A percentile compares a stretch with the other conserved stretches of the same genome.
phyloP scores from a whole-genome alignment of 2,113 vertebrate species.

The Irena cyanogastra region DNA sequence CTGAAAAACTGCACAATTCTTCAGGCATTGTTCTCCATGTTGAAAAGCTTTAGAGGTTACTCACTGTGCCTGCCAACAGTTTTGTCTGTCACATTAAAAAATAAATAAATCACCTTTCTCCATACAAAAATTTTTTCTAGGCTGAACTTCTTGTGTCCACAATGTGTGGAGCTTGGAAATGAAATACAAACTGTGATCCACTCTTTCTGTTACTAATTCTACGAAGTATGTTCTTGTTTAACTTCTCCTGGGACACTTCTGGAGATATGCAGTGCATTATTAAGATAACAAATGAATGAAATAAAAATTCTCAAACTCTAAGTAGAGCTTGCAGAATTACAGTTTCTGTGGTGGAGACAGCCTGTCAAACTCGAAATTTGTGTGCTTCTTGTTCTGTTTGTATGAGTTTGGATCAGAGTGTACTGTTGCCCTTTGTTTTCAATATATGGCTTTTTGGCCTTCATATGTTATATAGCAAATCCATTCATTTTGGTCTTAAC shows the following conservation, averaged over 20 bases:
- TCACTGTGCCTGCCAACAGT: not conserved
- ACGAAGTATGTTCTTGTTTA: not conserved
- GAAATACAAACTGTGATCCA: not conserved
- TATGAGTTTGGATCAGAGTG: not conserved
- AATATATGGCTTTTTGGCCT: not conserved
- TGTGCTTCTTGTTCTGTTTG: not conserved
- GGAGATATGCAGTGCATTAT: not conserved
- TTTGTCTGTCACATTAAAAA: not conserved
- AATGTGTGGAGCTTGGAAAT: not conserved
- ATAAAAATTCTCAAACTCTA: not conserved
- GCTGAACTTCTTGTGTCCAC: not conserved
- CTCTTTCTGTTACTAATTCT: not conserved
- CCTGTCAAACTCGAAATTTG: not conserved
- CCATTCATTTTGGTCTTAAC: not conserved
- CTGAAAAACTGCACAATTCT: not conserved
- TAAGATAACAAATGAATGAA: not conserved
- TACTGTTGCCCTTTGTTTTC: not conserved
- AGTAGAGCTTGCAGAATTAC: not conserved
- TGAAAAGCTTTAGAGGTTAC: not conserved
- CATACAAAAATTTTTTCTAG: not conserved
- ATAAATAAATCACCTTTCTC: not conserved
- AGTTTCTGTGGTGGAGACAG: not conserved
- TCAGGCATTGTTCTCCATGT: not conserved
- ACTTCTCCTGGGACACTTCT: not conserved
- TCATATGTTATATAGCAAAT: not conserved